Evolutionary conservation across 2,888 invertebrate genomes (phyloP).

Genomic region (Boloria selene): DNA sequence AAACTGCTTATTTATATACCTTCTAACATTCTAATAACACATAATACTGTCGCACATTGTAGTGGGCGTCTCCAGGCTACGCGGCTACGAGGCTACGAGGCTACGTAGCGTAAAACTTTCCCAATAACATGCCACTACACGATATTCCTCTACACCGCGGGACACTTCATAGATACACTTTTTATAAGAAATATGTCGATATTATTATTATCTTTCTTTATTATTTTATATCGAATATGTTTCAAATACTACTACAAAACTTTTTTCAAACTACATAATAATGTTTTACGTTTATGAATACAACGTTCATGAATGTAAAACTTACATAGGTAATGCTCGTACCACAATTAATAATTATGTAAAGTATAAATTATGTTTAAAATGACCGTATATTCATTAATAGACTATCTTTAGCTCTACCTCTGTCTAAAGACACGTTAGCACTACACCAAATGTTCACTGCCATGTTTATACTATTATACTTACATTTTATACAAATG

Average conservation of each 20-base stretch:
- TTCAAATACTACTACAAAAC: too few species aligned
- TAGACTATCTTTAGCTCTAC: too few species aligned
- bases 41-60: neutral
- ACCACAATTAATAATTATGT: too few species aligned
- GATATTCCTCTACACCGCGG: slow-evolving; percentile 24
- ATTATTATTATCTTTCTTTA: too few species aligned
- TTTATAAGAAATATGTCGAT: neutral
- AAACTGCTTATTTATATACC: too few species aligned
- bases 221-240: too few species aligned
- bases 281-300: too few species aligned
- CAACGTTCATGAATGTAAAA: too few species aligned
- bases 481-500: too few species aligned
- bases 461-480: too few species aligned
- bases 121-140: slow-evolving; percentile 32
- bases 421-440: neutral
- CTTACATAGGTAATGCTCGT: too few species aligned
- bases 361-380: neutral
- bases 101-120: slow-evolving; percentile 28
- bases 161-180: slow-evolving; percentile 21
- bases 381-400: neutral
- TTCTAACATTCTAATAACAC: neutral
- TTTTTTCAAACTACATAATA: too few species aligned
- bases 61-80: slow-evolving; percentile 1
- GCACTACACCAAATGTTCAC: neutral
- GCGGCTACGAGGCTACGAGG: slow-evolving; percentile 11